Base-by-base conservation (phyloP, 2,797 vertebrate genomes). In the Rachycentron canadum region DNA sequence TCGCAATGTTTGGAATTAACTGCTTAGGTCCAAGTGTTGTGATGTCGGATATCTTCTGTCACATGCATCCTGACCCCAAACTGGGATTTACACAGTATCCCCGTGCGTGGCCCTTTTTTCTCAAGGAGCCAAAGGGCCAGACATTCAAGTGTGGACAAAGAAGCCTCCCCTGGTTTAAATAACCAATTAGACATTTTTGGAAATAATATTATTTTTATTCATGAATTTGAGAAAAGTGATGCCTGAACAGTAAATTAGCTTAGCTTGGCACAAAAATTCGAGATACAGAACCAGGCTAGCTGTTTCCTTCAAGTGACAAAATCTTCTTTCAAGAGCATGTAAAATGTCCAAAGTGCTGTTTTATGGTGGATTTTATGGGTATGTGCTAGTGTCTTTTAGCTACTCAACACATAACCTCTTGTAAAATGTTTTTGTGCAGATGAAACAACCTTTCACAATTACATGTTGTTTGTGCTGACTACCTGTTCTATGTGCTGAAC, bases 1-100 rank as follows among this genome's bases (percentile, higher is more conserved):
- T 11, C 58, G 10, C 36, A 19, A 1, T 61, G 65, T 81, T 75
- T 69, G 17, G 19, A 63, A 68, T 1, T 60, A 4, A 26, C 56
- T 68, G 17, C 41, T 55, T 6, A 7, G 16, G n/a, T 36, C 26
- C 9, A 57, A 17, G 11, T 8, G 12, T 67, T 34, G 25, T 34
- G 13, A 61, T 45, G 16, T 58, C 36, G 47, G 17, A 55, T 16
- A 43, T 43, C 4, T 43, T 43, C 14, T 43, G 41, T 16, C 17
- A 43, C 41, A 17, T 6, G 5, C 17, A 43, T 43, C 41, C 6
- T 5, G 11, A 5, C 41, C 3, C 38, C 12, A 40, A 13, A 2
- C 2, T 40, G 38, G 12, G 34, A 7, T 36, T 36, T 36, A 9
- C 8, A 36, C 7, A 36, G 34, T 32, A 32, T 36, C 34, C 34